phyloP scores from a whole-genome alignment of 2,797 vertebrate genomes.

The Acrossocheilus wenchowensis region DNA sequence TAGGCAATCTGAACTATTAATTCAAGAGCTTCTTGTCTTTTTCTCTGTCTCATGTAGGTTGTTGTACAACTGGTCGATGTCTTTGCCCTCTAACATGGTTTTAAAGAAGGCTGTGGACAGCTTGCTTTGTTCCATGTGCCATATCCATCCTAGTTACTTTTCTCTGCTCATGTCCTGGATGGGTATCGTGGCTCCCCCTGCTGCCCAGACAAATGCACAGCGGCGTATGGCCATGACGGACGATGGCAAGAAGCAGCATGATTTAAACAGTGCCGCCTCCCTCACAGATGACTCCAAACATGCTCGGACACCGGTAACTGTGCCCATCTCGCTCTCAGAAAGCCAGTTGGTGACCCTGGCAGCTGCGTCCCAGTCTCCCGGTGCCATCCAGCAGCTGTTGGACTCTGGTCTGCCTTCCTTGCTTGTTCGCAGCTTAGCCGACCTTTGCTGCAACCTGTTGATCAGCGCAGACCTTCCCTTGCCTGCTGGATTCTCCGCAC shows the following conservation, averaged over 20 bases:
- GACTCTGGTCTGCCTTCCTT: conserved; percentile 94
- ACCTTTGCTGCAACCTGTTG: conserved; percentile 90
- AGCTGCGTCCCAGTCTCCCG: conserved; percentile 95
- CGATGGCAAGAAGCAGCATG: conserved; percentile 95
- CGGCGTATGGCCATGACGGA: conserved; percentile 95
- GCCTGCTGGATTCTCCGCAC: conserved; percentile 75
- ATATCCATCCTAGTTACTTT: conserved; percentile 98
- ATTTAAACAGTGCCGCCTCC: conserved; percentile 75
- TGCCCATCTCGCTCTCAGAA: conserved; percentile 87
- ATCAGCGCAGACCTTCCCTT: conserved; percentile 85
- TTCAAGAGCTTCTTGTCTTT: background rate
- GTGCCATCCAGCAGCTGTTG: conserved; percentile 94
- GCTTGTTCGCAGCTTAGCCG: conserved; percentile 92
- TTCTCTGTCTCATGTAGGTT: conserved; percentile 75
- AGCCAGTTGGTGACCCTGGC: conserved; percentile 93
- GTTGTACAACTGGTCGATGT: conserved; percentile 98
- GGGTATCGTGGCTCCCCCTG: conserved; percentile 87
- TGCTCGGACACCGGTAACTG: conserved; percentile 85
- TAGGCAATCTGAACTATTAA: background rate
- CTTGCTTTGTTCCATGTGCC: conserved; percentile 96
- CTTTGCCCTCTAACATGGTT: conserved; percentile 93
- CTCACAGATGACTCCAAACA: conserved; percentile 97
- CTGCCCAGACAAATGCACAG: conserved; percentile 80
- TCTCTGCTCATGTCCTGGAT: conserved; percentile 98
- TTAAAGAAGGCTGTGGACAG: conserved; percentile 99